phyloP scores from a whole-genome alignment of 2,797 vertebrate species.

The Neosalanx taihuensis region DNA sequence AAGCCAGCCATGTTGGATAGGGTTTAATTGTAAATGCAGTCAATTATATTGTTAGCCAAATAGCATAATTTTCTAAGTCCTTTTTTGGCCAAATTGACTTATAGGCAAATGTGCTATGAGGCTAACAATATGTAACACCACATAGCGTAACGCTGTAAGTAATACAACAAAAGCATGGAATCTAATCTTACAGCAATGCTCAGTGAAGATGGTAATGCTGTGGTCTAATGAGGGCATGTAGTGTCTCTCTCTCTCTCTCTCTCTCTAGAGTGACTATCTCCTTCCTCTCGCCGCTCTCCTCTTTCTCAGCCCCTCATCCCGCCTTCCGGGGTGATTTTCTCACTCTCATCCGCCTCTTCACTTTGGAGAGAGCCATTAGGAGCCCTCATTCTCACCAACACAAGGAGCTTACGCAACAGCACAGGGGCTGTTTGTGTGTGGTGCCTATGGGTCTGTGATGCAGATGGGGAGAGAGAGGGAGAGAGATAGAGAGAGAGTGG shows the following conservation, averaged over 20 bases:
- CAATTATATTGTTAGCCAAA: background rate
- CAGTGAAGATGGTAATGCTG: no score
- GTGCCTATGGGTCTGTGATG: background rate
- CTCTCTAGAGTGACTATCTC: background rate
- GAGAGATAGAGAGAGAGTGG: no score
- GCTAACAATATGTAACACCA: no score
- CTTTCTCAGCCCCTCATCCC: background rate
- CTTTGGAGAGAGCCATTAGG: background rate
- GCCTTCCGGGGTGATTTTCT: background rate
- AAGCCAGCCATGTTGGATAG: background rate
- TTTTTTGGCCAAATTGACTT: no score
- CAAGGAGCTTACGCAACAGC: background rate
- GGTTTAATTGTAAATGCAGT: background rate
- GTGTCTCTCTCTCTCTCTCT: slow-evolving; percentile 1
- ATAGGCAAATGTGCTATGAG: no score
- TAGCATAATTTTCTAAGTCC: no score
- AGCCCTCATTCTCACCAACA: background rate
- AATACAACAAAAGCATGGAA: no score
- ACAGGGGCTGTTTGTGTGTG: background rate
- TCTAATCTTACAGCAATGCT: no score
- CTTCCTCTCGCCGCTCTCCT: background rate
- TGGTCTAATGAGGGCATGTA: no score
- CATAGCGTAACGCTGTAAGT: no score
- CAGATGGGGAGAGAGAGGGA: slow-evolving; percentile 2
- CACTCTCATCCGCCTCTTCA: background rate